Evolutionary conservation across 2,888 invertebrate species (phyloP).

Genomic region (Unio delphinus): DNA sequence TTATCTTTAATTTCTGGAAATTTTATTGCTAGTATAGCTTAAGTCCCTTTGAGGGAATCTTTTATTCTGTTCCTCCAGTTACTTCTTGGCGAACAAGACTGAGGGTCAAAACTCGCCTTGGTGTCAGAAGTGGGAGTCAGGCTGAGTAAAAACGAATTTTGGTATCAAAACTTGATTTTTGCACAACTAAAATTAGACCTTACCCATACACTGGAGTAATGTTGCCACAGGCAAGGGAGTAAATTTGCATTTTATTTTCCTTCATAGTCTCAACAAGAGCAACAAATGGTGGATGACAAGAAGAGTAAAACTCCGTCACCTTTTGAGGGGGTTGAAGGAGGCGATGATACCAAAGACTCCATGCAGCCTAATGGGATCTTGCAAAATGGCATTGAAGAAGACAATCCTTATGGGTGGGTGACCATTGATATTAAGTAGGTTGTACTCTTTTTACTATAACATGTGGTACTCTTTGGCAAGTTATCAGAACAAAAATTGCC

Average conservation of each 20-base stretch:
- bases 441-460: background rate
- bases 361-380: conserved; percentile 75
- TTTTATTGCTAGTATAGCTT: too few relatives aligned
- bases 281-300: conserved; percentile 42
- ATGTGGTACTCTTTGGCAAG: too few relatives aligned
- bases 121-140: too few relatives aligned
- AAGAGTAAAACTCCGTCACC: conserved; percentile 76
- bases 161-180: too few relatives aligned
- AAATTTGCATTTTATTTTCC: background rate
- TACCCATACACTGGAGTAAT: background rate
- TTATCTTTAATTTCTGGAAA: too few relatives aligned
- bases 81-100: too few relatives aligned
- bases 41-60: too few relatives aligned
- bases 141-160: too few relatives aligned
- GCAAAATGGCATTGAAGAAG: conserved; percentile 82
- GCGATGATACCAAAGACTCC: conserved; percentile 72
- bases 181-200: too few relatives aligned
- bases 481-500: too few relatives aligned
- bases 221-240: background rate
- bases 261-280: conserved; percentile 9
- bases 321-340: conserved; percentile 73
- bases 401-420: conserved; percentile 66
- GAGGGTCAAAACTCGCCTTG: too few relatives aligned
- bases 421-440: background rate
- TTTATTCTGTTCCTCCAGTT: too few relatives aligned